These are phyloP conservation scores for Pipa parva DNA, from an alignment of 2,113 vertebrate genomes.

Conservation along the genomic window DNA sequence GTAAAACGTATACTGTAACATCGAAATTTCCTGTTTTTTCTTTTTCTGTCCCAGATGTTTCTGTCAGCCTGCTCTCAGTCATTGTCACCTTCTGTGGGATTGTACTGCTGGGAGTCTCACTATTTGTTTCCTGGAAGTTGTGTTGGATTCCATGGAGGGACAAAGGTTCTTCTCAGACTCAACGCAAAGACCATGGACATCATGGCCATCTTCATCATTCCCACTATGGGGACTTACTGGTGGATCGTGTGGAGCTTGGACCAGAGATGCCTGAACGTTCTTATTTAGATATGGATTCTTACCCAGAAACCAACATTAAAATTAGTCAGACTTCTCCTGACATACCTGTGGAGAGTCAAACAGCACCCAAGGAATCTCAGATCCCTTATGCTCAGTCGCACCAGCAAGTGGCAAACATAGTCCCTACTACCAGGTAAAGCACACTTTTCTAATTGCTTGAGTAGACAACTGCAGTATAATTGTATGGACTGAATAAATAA, in stretches of 20 bases:
- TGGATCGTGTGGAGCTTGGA: slow-evolving; percentile 59
- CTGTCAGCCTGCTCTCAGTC: slow-evolving; percentile 86
- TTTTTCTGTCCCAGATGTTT: slow-evolving; percentile 70
- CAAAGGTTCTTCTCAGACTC: slow-evolving; percentile 69
- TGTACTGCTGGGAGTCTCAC: slow-evolving; percentile 85
- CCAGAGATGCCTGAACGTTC: slow-evolving; percentile 78
- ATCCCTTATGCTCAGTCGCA: slow-evolving; percentile 80
- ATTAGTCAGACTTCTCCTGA: slow-evolving; percentile 86
- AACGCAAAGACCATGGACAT: slow-evolving; percentile 68
- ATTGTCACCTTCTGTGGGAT: slow-evolving; percentile 92
- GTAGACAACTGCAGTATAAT: too few relatives aligned
- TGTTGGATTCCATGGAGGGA: slow-evolving; percentile 92
- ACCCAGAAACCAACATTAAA: slow-evolving; percentile 77
- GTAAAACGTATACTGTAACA: too few relatives aligned
- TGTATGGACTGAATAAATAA: too few relatives aligned
- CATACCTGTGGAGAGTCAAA: slow-evolving; percentile 63
- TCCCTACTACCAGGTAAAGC: slow-evolving; percentile 57
- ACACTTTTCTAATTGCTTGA: not conserved
- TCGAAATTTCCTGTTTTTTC: not conserved
- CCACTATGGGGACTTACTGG: slow-evolving; percentile 72
- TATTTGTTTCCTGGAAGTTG: slow-evolving; percentile 92
- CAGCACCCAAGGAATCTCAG: slow-evolving; percentile 57
- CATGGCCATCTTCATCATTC: slow-evolving; percentile 68
- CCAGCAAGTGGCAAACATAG: slow-evolving; percentile 74
- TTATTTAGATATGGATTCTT: slow-evolving; percentile 89